Evolutionary conservation across 2,113 vertebrate genomes (phyloP).

Genomic region (Eurystomus gularis): DNA sequence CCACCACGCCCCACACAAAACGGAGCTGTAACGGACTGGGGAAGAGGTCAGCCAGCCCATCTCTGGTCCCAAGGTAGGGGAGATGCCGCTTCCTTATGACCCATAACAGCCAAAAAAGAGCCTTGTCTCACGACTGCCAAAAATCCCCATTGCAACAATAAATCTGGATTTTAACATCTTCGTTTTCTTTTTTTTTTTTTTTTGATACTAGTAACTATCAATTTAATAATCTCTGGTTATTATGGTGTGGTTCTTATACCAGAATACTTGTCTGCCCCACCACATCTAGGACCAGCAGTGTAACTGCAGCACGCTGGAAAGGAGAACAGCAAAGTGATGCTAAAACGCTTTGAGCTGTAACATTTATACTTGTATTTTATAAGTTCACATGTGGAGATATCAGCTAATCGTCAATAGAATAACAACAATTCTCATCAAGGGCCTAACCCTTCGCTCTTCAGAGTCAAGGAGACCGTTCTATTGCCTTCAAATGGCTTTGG

Average conservation of each 20-base stretch:
- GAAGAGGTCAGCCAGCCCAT: background rate
- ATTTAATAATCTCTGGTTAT: background rate
- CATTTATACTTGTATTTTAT: background rate
- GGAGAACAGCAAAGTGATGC: background rate
- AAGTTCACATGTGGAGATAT: slow-evolving; percentile 6
- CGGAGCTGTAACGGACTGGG: background rate
- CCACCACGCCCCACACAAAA: background rate
- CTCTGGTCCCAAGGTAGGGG: background rate
- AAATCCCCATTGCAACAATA: background rate
- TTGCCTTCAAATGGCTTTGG: slow-evolving; percentile 27
- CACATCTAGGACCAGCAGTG: background rate
- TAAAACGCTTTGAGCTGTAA: background rate
- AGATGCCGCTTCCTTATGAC: background rate
- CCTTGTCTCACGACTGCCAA: background rate
- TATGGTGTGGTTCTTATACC: background rate
- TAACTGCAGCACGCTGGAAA: background rate
- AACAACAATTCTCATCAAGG: background rate
- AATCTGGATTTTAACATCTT: background rate
- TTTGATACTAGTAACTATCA: background rate
- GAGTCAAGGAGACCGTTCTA: background rate
- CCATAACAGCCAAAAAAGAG: background rate
- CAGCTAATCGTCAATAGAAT: slow-evolving; percentile 2
- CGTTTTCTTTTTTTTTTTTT: background rate
- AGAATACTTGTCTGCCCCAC: background rate
- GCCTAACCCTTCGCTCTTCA: background rate